Percentiles rank a stretch among this genome's conserved stretches.
phyloP scores from a whole-genome alignment of 2,113 vertebrate species.

The Pseudois nayaur region DNA sequence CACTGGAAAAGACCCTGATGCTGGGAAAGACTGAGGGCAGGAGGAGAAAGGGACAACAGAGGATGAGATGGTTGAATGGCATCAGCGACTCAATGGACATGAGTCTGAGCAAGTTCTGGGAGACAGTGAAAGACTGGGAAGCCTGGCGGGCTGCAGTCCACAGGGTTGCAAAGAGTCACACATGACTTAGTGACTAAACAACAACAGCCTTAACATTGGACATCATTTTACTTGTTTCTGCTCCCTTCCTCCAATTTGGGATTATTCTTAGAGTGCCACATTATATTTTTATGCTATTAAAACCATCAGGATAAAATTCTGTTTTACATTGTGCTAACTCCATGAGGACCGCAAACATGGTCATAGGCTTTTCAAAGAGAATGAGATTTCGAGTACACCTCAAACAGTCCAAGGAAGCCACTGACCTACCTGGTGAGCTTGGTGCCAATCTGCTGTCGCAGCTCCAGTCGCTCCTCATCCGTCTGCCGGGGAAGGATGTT shows the following conservation, averaged over 20 bases:
- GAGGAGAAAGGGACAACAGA: background rate
- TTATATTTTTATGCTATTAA: background rate
- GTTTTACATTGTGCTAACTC: constrained; percentile 58
- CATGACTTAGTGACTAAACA: background rate
- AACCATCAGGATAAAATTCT: constrained; percentile 64
- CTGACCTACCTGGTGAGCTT: constrained; percentile 92
- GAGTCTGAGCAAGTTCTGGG: background rate
- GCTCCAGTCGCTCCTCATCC: constrained; percentile 94
- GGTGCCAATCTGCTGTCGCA: constrained; percentile 97
- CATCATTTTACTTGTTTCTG: constrained; percentile 36
- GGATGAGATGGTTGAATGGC: background rate
- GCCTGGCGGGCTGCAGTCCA: background rate
- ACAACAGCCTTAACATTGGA: background rate
- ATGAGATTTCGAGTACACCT: constrained; percentile 52
- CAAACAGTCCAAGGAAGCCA: background rate
- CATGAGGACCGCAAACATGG: constrained; percentile 49
- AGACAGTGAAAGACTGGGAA: background rate
- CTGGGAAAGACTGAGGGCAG: background rate
- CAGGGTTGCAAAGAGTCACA: background rate
- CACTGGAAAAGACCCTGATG: background rate
- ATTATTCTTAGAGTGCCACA: background rate
- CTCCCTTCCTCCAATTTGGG: background rate
- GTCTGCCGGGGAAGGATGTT: constrained; percentile 98
- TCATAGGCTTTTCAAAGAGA: constrained; percentile 49
- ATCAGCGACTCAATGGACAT: background rate